Conservation (phyloP, 64 coral and sea anemone species). For the Montipora foliosa region DNA sequence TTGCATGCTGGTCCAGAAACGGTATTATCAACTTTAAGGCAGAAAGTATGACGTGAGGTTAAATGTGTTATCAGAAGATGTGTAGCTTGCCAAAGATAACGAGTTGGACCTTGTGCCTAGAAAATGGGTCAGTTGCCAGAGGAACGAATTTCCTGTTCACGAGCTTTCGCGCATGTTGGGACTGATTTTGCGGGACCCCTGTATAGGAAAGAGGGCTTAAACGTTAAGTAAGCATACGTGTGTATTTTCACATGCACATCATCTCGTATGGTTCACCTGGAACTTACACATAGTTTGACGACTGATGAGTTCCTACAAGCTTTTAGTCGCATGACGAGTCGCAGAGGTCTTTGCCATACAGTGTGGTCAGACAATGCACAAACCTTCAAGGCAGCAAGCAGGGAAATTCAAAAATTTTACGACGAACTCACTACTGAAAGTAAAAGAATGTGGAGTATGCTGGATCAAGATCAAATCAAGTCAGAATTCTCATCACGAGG, state of each 20-base stretch:
- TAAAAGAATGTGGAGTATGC: not conserved
- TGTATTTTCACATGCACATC: slow-evolving; percentile 44
- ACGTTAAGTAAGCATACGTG: slow-evolving; percentile 55
- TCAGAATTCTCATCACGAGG: slow-evolving; percentile 10
- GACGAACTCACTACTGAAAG: not conserved
- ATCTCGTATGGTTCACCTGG: slow-evolving; percentile 57
- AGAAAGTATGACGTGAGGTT: too few relatives aligned
- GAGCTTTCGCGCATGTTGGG: slow-evolving; percentile 35
- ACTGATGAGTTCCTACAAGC: slow-evolving; percentile 62
- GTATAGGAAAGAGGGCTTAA: slow-evolving; percentile 41
- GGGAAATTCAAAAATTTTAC: slow-evolving; percentile 24
- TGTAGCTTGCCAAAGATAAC: slow-evolving; percentile 19
- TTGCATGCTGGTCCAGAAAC: too few relatives aligned
- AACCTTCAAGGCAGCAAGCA: not conserved
- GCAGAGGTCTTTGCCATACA: slow-evolving; percentile 34
- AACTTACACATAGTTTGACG: slow-evolving; percentile 29
- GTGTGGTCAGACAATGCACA: slow-evolving; percentile 48
- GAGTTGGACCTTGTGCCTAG: slow-evolving; percentile 6
- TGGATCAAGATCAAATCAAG: slow-evolving; percentile 20
- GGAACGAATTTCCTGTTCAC: slow-evolving; percentile 19
- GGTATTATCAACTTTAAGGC: too few relatives aligned
- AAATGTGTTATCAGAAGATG: not conserved
- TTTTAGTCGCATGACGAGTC: slow-evolving; percentile 43
- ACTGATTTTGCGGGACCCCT: slow-evolving; percentile 68
- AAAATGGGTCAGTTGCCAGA: slow-evolving; percentile 34